These are phyloP conservation scores for Sebastolobus altivelis DNA, from an alignment of 2,797 vertebrate species.

Conservation along the genomic window DNA sequence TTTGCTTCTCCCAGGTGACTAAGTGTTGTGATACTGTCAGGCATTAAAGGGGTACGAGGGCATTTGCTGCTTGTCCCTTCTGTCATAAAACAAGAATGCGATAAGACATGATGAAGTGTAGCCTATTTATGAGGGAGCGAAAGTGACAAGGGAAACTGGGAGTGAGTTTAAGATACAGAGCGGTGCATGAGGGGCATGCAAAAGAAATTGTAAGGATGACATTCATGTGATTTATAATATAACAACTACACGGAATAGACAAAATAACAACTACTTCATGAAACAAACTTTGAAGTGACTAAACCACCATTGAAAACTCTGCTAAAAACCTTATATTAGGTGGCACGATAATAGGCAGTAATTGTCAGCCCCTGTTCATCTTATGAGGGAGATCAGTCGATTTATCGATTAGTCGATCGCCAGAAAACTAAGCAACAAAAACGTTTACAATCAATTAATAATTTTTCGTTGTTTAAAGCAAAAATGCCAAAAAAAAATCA, in stretches of 20 bases:
- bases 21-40: constrained; percentile 52
- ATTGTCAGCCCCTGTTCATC: background rate
- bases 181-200: constrained; percentile 1
- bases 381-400: background rate
- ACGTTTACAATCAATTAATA: background rate
- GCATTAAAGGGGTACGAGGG: constrained; percentile 37
- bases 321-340: background rate
- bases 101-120: constrained; percentile 38
- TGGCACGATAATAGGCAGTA: background rate
- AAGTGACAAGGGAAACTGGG: constrained; percentile 37
- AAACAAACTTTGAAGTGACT: background rate
- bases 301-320: background rate
- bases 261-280: background rate
- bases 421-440: background rate
- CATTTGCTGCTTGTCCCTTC: constrained; percentile 46
- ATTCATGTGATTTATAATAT: constrained; percentile 16
- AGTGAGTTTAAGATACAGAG: constrained; percentile 35
- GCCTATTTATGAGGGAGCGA: constrained; percentile 47
- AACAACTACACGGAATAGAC: background rate
- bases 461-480: background rate
- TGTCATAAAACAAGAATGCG: constrained; percentile 57
- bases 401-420: background rate
- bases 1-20: constrained; percentile 44
- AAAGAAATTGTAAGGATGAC: background rate
- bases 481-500: background rate